Percentiles rank a stretch among this genome's conserved stretches.
Conservation (phyloP, 2,113 vertebrate genomes). For the Silurus asotus region DNA sequence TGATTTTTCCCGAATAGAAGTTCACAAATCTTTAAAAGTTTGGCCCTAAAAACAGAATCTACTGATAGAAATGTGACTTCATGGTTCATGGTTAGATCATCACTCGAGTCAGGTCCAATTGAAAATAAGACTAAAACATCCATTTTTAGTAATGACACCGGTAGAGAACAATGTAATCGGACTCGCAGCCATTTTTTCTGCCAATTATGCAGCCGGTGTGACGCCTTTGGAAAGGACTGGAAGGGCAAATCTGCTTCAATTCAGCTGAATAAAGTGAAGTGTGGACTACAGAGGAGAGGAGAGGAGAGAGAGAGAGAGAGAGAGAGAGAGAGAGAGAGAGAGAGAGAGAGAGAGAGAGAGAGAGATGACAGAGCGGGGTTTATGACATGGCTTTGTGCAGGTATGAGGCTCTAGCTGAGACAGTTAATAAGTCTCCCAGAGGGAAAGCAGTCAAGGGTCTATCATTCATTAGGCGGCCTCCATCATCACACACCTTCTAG, state of each 20-base stretch:
- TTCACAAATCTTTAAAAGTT: neutral
- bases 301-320: constrained; percentile 4
- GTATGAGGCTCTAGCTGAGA: constrained; percentile 23
- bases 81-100: too few relatives aligned
- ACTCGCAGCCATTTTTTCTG: neutral
- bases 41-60: neutral
- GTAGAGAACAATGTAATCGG: neutral
- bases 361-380: constrained; percentile 11
- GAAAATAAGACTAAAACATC: neutral
- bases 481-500: constrained; percentile 47
- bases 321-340: neutral
- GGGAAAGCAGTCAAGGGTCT: constrained; percentile 47
- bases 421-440: constrained; percentile 49
- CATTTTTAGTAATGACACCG: neutral
- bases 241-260: constrained; percentile 15
- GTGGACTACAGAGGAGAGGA: constrained; percentile 29
- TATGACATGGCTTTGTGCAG: constrained; percentile 26
- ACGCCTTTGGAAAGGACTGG: neutral
- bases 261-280: constrained; percentile 35
- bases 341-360: constrained; percentile 7
- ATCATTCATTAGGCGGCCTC: constrained; percentile 53
- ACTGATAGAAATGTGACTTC: neutral
- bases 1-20: neutral
- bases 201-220: neutral
- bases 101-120: neutral